Percentiles rank a stretch among this genome's conserved stretches.
phyloP scores from a whole-genome alignment of 2,113 vertebrate genomes.

The Acanthisitta chloris region DNA sequence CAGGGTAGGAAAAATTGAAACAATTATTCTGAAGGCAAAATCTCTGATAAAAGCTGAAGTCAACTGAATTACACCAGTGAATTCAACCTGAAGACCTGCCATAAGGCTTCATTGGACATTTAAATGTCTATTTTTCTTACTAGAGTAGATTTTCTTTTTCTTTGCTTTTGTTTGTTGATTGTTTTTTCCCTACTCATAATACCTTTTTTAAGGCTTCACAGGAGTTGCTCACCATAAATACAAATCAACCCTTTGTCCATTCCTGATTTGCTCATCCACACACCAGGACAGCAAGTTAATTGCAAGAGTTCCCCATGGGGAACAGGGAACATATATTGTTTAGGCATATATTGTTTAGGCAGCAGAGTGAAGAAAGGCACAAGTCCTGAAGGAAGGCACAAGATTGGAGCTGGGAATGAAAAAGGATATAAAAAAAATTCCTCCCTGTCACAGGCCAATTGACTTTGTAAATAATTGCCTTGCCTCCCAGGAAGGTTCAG shows the following conservation, averaged over 20 bases:
- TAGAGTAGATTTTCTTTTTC: neutral
- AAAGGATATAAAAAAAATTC: constrained; percentile 18
- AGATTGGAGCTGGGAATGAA: neutral
- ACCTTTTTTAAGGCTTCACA: constrained; percentile 42
- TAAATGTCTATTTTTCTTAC: neutral
- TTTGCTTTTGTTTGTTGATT: neutral
- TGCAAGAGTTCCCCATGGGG: constrained; percentile 53
- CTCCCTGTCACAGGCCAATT: constrained; percentile 9
- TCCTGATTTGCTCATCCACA: constrained; percentile 66
- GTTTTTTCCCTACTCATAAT: neutral
- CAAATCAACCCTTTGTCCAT: constrained; percentile 57
- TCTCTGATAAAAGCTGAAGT: constrained; percentile 13
- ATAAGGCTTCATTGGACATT: neutral
- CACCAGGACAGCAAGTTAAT: constrained; percentile 72
- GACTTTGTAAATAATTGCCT: constrained; percentile 69
- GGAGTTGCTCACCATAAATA: constrained; percentile 61
- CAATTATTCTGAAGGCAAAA: neutral
- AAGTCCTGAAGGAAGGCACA: constrained; percentile 16
- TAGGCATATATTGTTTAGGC: constrained; percentile 48
- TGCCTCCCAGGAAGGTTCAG: neutral
- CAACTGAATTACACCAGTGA: neutral
- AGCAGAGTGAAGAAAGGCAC: neutral
- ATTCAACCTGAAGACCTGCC: neutral
- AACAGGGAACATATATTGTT: constrained; percentile 47
- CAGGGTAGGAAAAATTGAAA: neutral